phyloP scores from a whole-genome alignment of 2,797 vertebrate genomes.

The Oophaga sylvatica region DNA sequence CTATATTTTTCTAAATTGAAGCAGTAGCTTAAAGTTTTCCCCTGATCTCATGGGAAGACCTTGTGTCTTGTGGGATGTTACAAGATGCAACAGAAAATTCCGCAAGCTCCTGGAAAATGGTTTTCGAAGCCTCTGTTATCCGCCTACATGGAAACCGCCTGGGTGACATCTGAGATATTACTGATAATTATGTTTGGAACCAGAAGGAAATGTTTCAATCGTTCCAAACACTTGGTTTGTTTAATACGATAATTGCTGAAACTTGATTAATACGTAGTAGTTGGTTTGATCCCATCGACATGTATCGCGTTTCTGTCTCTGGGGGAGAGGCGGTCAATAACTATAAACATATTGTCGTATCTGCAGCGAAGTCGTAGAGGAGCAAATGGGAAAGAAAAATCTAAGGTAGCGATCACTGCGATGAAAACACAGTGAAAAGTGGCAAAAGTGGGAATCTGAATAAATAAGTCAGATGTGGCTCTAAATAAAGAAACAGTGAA shows the following conservation, averaged over 20 bases:
- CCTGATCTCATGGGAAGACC: slow-evolving; percentile 66
- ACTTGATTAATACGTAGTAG: not conserved
- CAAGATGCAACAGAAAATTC: slow-evolving; percentile 59
- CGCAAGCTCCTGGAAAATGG: slow-evolving; percentile 66
- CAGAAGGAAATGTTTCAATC: not conserved
- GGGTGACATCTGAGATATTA: slow-evolving; percentile 36
- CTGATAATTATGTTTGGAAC: slow-evolving; percentile 22
- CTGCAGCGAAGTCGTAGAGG: not conserved
- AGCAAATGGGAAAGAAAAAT: not conserved
- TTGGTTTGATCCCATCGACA: not conserved
- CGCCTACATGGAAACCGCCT: slow-evolving; percentile 51
- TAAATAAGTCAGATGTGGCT: too few relatives aligned
- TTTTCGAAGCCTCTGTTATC: slow-evolving; percentile 53
- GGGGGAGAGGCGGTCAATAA: not conserved
- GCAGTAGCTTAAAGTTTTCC: slow-evolving; percentile 70
- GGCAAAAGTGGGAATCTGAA: too few relatives aligned
- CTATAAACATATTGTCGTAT: not conserved
- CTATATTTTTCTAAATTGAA: slow-evolving; percentile 73
- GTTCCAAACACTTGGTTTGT: slow-evolving; percentile 24
- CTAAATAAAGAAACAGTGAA: too few relatives aligned
- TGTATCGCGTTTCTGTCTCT: not conserved
- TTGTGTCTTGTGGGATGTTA: slow-evolving; percentile 60
- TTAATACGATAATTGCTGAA: slow-evolving; percentile 27
- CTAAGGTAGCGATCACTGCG: not conserved
- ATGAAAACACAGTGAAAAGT: not conserved